These are phyloP conservation scores for Eupithecia dodoneata DNA, from an alignment of 2,888 invertebrate species.

Conservation along the genomic window DNA sequence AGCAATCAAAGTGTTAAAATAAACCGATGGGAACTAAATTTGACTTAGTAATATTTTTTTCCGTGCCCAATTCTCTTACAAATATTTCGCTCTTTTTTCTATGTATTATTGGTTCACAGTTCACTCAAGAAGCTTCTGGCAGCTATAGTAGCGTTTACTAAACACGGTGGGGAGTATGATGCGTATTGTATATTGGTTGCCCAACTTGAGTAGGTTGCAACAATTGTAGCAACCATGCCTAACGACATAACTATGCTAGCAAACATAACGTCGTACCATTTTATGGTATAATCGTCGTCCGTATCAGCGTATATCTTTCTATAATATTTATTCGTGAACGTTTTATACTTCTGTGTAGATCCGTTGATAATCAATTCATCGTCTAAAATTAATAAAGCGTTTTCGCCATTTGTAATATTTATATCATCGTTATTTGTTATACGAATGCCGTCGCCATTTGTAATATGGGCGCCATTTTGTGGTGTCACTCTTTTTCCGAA, in stretches of 20 bases:
- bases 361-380: slow-evolving; percentile 44
- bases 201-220: slow-evolving; percentile 89
- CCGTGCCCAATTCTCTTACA: neutral
- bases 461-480: slow-evolving; percentile 11
- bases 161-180: slow-evolving; percentile 89
- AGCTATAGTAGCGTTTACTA: slow-evolving; percentile 85
- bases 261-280: slow-evolving; percentile 79
- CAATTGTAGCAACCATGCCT: slow-evolving; percentile 86
- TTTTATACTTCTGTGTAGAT: slow-evolving; percentile 62
- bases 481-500: slow-evolving; percentile 27
- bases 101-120: slow-evolving; percentile 11
- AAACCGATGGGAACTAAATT: neutral
- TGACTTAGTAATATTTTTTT: neutral
- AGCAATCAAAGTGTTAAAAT: too few relatives aligned
- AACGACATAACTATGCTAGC: slow-evolving; percentile 85
- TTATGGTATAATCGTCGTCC: slow-evolving; percentile 60
- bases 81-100: neutral
- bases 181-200: slow-evolving; percentile 86
- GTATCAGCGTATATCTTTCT: slow-evolving; percentile 42
- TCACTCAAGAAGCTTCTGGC: slow-evolving; percentile 62
- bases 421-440: slow-evolving; percentile 38
- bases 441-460: neutral
- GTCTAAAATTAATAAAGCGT: neutral
- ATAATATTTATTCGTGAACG: slow-evolving; percentile 56
- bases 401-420: neutral